A percentile compares a stretch with the other conserved stretches of the same genome.
Evolutionary conservation across 2,797 vertebrate species (phyloP).

Genomic region (Tadarida brasiliensis): DNA sequence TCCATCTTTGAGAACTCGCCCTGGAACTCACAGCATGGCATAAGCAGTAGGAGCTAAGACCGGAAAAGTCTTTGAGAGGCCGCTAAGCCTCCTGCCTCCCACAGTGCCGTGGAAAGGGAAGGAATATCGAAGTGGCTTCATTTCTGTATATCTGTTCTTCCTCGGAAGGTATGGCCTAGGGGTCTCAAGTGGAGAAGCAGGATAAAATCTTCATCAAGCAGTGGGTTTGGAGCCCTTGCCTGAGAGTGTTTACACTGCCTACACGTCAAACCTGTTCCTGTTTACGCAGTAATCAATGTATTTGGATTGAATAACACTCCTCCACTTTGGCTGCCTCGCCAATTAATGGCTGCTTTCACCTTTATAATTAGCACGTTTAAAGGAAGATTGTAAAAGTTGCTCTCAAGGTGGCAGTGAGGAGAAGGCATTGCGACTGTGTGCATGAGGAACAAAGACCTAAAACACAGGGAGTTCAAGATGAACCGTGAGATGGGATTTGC

Average conservation of each 20-base stretch:
- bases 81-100: slow-evolving; percentile 50
- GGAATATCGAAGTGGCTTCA: not conserved
- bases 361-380: slow-evolving; percentile 78
- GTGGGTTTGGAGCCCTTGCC: slow-evolving; percentile 52
- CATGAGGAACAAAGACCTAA: slow-evolving; percentile 45
- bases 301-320: slow-evolving; percentile 73
- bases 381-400: slow-evolving; percentile 59
- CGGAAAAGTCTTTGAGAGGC: slow-evolving; percentile 44
- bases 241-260: slow-evolving; percentile 73
- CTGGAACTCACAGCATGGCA: slow-evolving; percentile 54
- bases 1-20: slow-evolving; percentile 20
- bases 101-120: not conserved
- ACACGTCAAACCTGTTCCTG: slow-evolving; percentile 78
- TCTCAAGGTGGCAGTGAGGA: slow-evolving; percentile 14
- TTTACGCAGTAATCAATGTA: slow-evolving; percentile 72
- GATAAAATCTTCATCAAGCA: slow-evolving; percentile 63
- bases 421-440: not conserved
- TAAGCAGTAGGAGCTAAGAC: slow-evolving; percentile 54
- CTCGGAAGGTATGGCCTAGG: slow-evolving; percentile 70
- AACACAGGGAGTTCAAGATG: not conserved
- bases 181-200: slow-evolving; percentile 55
- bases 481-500: not conserved
- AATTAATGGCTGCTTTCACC: slow-evolving; percentile 77
- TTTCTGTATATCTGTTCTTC: slow-evolving; percentile 69
- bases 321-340: slow-evolving; percentile 66